A percentile compares a stretch with the other conserved stretches of the same genome.
Evolutionary conservation across 2,888 invertebrate species (phyloP).

Genomic region (Zygaena filipendulae): DNA sequence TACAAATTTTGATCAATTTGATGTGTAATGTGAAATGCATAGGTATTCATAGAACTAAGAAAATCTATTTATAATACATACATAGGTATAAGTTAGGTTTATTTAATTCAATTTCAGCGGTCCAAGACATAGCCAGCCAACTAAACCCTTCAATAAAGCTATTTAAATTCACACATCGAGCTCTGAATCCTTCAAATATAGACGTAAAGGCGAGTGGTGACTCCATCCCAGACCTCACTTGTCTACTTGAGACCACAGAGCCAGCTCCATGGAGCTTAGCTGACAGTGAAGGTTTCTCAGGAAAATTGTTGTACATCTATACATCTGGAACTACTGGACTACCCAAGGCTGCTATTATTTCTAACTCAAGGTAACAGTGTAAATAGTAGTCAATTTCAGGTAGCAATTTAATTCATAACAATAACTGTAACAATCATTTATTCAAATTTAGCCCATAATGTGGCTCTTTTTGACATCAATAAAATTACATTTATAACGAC

Average conservation of each 20-base stretch:
- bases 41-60: too few species aligned
- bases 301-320: conserved; percentile 93
- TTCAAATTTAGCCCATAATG: too few species aligned
- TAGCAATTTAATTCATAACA: too few species aligned
- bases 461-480: too few species aligned
- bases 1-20: too few species aligned
- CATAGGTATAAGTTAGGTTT: too few species aligned
- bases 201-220: conserved; percentile 32
- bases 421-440: too few species aligned
- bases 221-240: conserved; percentile 67
- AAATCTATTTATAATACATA: too few species aligned
- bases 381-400: too few species aligned
- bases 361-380: conserved; percentile 90
- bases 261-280: conserved; percentile 65
- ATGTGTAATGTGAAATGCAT: too few species aligned
- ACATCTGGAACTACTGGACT: conserved; percentile 99
- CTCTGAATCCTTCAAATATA: conserved; percentile 26
- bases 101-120: conserved; percentile 59
- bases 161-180: conserved; percentile 67
- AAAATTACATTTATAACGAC: too few species aligned
- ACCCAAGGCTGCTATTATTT: conserved; percentile 97
- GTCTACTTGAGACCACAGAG: conserved; percentile 66
- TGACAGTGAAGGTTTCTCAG: conserved; percentile 75
- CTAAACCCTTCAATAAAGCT: conserved; percentile 74
- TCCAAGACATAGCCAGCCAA: conserved; percentile 75